phyloP scores from a whole-genome alignment of 2,888 invertebrate species.

The Peribatodes rhomboidaria region DNA sequence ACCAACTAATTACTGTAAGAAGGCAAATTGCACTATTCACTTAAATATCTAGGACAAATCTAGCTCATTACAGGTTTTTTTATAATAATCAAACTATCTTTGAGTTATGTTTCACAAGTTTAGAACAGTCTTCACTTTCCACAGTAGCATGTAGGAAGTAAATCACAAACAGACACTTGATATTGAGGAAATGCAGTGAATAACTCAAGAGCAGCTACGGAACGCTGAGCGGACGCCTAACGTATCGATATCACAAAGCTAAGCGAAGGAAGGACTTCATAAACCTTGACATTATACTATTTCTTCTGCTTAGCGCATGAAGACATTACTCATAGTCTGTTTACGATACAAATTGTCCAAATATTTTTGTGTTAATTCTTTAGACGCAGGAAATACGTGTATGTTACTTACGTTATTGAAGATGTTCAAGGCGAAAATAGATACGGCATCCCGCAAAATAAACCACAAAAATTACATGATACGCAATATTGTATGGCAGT shows the following conservation, averaged over 20 bases:
- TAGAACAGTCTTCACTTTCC: slow-evolving; percentile 12
- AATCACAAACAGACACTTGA: slow-evolving; percentile 29
- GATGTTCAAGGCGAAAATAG: slow-evolving; percentile 72
- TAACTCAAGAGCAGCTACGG: slow-evolving; percentile 22
- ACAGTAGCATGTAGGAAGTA: not conserved
- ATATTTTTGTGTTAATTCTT: not conserved
- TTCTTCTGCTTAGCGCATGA: slow-evolving; percentile 15
- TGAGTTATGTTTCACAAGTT: slow-evolving; percentile 1
- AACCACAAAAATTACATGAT: slow-evolving; percentile 81
- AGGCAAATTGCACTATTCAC: not conserved
- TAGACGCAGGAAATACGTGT: not conserved
- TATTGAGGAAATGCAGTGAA: slow-evolving; percentile 30
- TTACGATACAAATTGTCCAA: not conserved
- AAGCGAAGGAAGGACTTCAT: slow-evolving; percentile 31
- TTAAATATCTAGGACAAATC: not conserved
- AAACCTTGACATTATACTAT: slow-evolving; percentile 70
- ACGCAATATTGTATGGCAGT: slow-evolving; percentile 62
- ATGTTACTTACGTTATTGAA: slow-evolving; percentile 63
- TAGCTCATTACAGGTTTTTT: not conserved
- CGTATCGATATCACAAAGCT: slow-evolving; percentile 39
- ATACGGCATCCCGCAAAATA: slow-evolving; percentile 73
- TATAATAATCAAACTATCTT: not conserved
- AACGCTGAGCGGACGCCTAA: slow-evolving; percentile 19
- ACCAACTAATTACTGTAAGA: not conserved
- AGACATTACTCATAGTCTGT: slow-evolving; percentile 10